Conservation (phyloP, 2,113 vertebrate genomes). For the Macquaria australasica region DNA sequence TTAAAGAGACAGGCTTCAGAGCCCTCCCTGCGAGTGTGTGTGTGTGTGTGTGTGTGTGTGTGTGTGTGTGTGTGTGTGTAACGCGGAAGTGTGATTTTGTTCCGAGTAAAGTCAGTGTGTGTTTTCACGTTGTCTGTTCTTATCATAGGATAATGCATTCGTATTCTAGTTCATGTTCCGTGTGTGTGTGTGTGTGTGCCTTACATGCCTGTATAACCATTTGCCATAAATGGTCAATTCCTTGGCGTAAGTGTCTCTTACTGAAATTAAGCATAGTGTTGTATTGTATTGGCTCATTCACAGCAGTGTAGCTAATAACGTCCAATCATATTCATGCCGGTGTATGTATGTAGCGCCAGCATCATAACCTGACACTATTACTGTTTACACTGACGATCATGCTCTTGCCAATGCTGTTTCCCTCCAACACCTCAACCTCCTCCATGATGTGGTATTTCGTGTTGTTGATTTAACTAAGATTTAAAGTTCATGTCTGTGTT, state of each 20-base stretch:
- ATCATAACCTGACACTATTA: background rate
- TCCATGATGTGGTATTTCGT: background rate
- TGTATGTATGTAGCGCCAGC: background rate
- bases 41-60: conserved; percentile 44
- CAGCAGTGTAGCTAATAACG: background rate
- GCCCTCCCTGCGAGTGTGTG: conserved; percentile 45
- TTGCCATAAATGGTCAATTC: background rate
- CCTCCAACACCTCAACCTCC: no score
- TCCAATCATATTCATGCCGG: background rate
- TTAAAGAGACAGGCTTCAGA: conserved; percentile 81
- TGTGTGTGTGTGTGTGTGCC: background rate
- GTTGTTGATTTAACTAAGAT: background rate
- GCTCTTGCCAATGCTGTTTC: background rate
- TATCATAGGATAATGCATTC: conserved; percentile 14
- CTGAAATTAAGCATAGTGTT: background rate
- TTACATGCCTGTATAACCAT: background rate
- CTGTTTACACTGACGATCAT: background rate
- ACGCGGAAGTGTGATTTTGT: conserved; percentile 45
- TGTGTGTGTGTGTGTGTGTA: conserved; percentile 42
- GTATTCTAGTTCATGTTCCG: background rate
- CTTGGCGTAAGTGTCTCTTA: background rate
- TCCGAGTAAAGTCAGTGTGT: conserved; percentile 31
- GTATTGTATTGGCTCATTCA: background rate
- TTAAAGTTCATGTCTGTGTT: no score
- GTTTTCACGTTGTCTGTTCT: conserved; percentile 42